Conservation (phyloP, 2,113 vertebrate species). For the Grallaria varia region DNA sequence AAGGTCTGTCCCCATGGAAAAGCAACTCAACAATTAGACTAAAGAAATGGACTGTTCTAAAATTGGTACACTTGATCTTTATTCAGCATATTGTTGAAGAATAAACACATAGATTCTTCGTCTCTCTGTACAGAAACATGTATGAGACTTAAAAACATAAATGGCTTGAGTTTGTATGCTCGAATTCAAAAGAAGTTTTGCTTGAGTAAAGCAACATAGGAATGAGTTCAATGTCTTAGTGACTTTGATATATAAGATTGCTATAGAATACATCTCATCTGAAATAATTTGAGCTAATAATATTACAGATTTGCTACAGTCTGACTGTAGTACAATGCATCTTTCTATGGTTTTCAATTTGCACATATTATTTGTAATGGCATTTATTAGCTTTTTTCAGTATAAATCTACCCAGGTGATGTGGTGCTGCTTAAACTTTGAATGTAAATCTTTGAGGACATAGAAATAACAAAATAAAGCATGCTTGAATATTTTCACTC, state of each 20-base stretch:
- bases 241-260: not conserved
- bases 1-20: conserved; percentile 17
- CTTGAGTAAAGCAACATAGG: not conserved
- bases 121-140: not conserved
- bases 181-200: conserved; percentile 20
- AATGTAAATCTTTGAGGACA: conserved; percentile 6
- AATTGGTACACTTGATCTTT: conserved; percentile 24
- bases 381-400: conserved; percentile 7
- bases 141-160: not conserved
- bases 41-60: conserved; percentile 13
- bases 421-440: conserved; percentile 21
- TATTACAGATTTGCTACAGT: not conserved
- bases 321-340: not conserved
- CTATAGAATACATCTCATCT: not conserved
- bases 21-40: conserved; percentile 23
- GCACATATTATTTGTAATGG: conserved; percentile 19
- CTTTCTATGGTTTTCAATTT: conserved; percentile 30
- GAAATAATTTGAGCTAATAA: conserved; percentile 32
- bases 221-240: not conserved
- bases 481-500: conserved; percentile 43
- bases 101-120: conserved; percentile 1
- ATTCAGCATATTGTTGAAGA: conserved; percentile 13
- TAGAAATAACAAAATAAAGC: not conserved
- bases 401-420: conserved; percentile 28
- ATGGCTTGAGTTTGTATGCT: not conserved